Conservation (phyloP, 2,888 invertebrate genomes). For the Nomada ferruginata region DNA sequence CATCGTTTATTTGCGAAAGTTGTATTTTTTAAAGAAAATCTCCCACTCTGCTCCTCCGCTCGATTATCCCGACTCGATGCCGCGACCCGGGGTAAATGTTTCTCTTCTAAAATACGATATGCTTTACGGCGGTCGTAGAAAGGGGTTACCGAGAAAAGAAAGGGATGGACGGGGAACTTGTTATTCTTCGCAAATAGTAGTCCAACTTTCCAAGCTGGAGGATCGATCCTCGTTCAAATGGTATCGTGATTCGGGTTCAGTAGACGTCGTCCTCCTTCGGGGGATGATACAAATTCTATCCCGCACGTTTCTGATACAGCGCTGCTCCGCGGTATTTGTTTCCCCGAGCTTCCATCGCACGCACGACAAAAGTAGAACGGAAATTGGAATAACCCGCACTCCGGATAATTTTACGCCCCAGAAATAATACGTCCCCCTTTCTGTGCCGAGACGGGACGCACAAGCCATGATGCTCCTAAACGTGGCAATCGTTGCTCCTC, state of each 20-base stretch:
- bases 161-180: slow-evolving; percentile 13
- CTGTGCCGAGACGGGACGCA: background rate
- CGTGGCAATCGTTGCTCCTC: too few relatives aligned
- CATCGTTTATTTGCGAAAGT: background rate
- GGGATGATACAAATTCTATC: background rate
- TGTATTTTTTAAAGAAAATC: background rate
- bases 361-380: background rate
- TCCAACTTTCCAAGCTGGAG: slow-evolving; percentile 38
- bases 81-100: slow-evolving; percentile 15
- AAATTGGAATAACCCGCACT: slow-evolving; percentile 5
- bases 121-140: slow-evolving; percentile 11
- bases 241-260: slow-evolving; percentile 44
- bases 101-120: slow-evolving; percentile 13
- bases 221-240: slow-evolving; percentile 53
- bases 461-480: too few relatives aligned
- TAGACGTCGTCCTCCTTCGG: background rate
- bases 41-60: background rate
- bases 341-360: background rate
- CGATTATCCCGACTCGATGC: slow-evolving; percentile 5
- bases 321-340: background rate
- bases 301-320: background rate
- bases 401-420: background rate
- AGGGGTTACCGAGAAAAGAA: slow-evolving; percentile 4
- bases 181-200: slow-evolving; percentile 57
- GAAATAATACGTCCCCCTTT: background rate